Conservation (phyloP, 2,113 vertebrate genomes). For the Silurus meridionalis region DNA sequence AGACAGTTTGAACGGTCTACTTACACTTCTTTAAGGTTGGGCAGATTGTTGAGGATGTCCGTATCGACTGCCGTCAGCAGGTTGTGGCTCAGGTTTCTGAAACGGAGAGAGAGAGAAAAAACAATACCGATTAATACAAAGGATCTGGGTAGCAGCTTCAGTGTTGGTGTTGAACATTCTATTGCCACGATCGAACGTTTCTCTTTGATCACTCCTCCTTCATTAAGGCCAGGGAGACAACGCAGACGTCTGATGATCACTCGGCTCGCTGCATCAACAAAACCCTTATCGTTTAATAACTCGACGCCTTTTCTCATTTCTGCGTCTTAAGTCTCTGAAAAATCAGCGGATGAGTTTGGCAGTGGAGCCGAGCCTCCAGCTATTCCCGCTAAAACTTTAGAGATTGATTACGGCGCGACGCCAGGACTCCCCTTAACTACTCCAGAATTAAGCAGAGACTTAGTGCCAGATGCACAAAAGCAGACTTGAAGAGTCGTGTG, state of each 20-base stretch:
- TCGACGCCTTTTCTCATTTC: background rate
- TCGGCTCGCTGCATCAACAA: background rate
- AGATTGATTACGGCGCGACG: slow-evolving; percentile 41
- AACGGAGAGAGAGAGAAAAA: slow-evolving; percentile 51
- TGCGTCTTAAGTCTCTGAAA: background rate
- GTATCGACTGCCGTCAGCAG: slow-evolving; percentile 81
- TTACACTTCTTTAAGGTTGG: slow-evolving; percentile 90
- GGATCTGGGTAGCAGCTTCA: background rate
- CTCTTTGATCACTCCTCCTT: background rate
- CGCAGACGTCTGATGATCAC: background rate
- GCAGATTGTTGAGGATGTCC: slow-evolving; percentile 80
- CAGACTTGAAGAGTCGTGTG: background rate
- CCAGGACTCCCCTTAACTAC: slow-evolving; percentile 20
- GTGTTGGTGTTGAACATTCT: background rate
- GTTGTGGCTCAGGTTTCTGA: slow-evolving; percentile 94
- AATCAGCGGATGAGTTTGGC: slow-evolving; percentile 31
- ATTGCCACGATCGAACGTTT: background rate
- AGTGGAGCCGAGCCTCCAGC: slow-evolving; percentile 28
- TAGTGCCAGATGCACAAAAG: background rate
- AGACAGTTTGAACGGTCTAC: slow-evolving; percentile 64
- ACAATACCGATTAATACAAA: slow-evolving; percentile 22
- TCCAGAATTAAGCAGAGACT: background rate
- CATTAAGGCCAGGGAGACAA: background rate
- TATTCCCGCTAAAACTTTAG: slow-evolving; percentile 42
- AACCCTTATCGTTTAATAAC: background rate